phyloP scores from a whole-genome alignment of 92 coral and sea anemone genomes.

The Metridium senile region DNA sequence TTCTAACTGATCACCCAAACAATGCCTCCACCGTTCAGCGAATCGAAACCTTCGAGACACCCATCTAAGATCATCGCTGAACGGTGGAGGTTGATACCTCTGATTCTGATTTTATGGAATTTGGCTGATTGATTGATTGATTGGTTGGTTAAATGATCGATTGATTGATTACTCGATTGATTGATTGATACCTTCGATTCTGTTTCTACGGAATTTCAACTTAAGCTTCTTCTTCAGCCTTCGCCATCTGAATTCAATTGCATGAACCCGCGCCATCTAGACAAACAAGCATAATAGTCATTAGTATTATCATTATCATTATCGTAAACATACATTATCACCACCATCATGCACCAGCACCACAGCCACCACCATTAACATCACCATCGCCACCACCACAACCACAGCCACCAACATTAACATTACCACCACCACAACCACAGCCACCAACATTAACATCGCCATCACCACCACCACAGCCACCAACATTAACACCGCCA shows the following conservation, averaged over 20 bases:
- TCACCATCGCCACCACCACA: not conserved
- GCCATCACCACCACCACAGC: too few relatives aligned
- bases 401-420: too few relatives aligned
- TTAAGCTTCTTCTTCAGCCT: conserved; percentile 76
- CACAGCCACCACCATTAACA: not conserved
- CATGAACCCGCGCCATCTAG: conserved; percentile 82
- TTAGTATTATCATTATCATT: too few relatives aligned
- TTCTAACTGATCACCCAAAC: too few relatives aligned
- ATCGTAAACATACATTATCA: too few relatives aligned
- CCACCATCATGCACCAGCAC: not conserved
- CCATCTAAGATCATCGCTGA: too few relatives aligned
- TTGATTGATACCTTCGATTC: conserved; percentile 45
- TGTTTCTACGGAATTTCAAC: conserved; percentile 44
- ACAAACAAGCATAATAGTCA: not conserved
- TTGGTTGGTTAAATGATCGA: not conserved
- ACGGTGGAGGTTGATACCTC: not conserved
- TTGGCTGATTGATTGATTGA: not conserved
- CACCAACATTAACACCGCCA: too few relatives aligned
- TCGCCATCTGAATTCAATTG: conserved; percentile 75
- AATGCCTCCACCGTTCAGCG: too few relatives aligned
- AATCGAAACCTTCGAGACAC: too few relatives aligned
- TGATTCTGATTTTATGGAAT: not conserved
- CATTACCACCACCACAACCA: too few relatives aligned
- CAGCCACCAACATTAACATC: too few relatives aligned
- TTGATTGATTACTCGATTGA: not conserved